Conservation (phyloP, 2,888 invertebrate genomes). For the Caenorhabditis sp. region DNA sequence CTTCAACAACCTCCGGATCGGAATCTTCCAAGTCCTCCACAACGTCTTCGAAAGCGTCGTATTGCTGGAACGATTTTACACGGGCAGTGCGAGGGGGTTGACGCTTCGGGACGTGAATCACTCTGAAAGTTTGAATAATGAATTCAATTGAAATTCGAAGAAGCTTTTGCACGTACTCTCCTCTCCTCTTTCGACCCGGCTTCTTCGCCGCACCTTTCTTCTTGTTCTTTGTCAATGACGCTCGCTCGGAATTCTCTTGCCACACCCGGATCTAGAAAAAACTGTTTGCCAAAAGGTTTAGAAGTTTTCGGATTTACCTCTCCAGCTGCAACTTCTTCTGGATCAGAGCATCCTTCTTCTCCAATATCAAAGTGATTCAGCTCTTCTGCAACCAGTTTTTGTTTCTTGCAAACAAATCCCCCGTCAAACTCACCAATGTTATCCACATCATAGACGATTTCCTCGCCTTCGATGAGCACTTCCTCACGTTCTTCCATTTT, state of each 20-base stretch:
- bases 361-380: slow-evolving; percentile 69
- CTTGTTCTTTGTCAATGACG: slow-evolving; percentile 9
- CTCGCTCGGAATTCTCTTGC: background rate
- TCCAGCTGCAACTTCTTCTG: slow-evolving; percentile 58
- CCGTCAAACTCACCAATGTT: slow-evolving; percentile 42
- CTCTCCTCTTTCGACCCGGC: slow-evolving; percentile 30
- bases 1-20: slow-evolving; percentile 47
- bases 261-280: slow-evolving; percentile 38
- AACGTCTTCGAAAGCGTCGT: slow-evolving; percentile 34
- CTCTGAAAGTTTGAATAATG: slow-evolving; percentile 26
- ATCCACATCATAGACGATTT: slow-evolving; percentile 44
- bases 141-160: no score
- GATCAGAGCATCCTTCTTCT: slow-evolving; percentile 53
- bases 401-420: background rate
- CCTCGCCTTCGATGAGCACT: slow-evolving; percentile 35
- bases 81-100: slow-evolving; percentile 42
- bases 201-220: slow-evolving; percentile 15
- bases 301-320: slow-evolving; percentile 28
- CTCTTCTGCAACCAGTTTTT: slow-evolving; percentile 57
- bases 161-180: slow-evolving; percentile 40
- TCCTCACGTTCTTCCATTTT: slow-evolving; percentile 43
- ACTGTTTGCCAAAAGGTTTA: background rate
- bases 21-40: slow-evolving; percentile 33
- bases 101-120: slow-evolving; percentile 42
- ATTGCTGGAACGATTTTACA: slow-evolving; percentile 54